Percentiles rank a stretch among this genome's conserved stretches.
Evolutionary conservation across 2,888 invertebrate genomes (phyloP).

Genomic region (Elysia crispata): DNA sequence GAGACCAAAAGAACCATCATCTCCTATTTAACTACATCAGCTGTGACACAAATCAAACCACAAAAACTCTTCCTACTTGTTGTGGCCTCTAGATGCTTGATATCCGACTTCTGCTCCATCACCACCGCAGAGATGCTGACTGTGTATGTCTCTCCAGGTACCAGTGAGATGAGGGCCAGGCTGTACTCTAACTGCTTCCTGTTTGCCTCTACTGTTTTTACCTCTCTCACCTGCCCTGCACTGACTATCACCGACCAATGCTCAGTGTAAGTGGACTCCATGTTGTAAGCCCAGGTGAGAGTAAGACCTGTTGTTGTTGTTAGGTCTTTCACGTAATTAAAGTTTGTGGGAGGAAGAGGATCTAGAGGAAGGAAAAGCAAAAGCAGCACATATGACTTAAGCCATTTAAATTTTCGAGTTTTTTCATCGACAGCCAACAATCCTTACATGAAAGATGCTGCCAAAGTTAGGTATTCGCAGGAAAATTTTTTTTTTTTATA

Average conservation of each 20-base stretch:
- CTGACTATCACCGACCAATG: conserved; percentile 54
- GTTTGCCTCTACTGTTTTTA: conserved; percentile 23
- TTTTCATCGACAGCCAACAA: too few relatives aligned
- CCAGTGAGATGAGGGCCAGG: conserved; percentile 52
- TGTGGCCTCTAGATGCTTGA: conserved; percentile 49
- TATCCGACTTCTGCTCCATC: conserved; percentile 52
- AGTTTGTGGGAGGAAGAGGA: conserved; percentile 57
- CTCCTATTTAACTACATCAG: too few relatives aligned
- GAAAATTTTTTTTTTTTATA: too few relatives aligned
- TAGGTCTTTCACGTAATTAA: conserved; percentile 35
- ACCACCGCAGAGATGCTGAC: conserved; percentile 57
- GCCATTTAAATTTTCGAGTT: background rate
- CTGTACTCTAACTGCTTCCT: conserved; percentile 48
- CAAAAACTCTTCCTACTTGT: conserved; percentile 57
- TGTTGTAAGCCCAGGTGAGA: conserved; percentile 59
- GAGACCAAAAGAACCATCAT: too few relatives aligned
- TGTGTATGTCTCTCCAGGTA: conserved; percentile 61
- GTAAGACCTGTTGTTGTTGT: conserved; percentile 55
- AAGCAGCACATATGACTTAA: background rate
- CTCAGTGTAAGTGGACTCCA: conserved; percentile 55
- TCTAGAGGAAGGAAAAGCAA: conserved; percentile 48
- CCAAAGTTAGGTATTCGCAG: too few relatives aligned
- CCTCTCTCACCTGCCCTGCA: background rate
- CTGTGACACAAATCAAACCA: background rate
- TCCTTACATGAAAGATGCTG: too few relatives aligned